phyloP scores from a whole-genome alignment of 2,888 invertebrate species.

The Physocephala rufipes region DNA sequence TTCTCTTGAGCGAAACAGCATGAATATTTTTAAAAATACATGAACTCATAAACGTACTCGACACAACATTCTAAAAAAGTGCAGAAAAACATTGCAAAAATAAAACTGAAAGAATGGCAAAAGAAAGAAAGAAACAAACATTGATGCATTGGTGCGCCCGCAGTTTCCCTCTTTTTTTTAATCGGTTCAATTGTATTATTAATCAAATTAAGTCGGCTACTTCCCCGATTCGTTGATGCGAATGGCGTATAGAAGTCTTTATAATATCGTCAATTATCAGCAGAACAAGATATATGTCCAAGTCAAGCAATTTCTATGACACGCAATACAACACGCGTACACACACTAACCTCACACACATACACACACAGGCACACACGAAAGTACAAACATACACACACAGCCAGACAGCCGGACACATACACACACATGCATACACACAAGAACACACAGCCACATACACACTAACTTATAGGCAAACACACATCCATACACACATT shows the following conservation, averaged over 20 bases:
- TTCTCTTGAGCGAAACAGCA: background rate
- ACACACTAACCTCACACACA: background rate
- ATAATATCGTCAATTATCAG: slow-evolving; percentile 22
- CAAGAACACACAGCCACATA: slow-evolving; percentile 2
- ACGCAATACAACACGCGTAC: slow-evolving; percentile 11
- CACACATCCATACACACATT: no score
- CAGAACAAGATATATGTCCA: background rate
- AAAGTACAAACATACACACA: no score
- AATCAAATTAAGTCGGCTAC: slow-evolving; percentile 15
- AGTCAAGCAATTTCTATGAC: background rate
- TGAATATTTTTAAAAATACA: slow-evolving; percentile 16
- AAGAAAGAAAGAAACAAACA: background rate
- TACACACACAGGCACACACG: no score
- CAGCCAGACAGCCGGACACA: background rate
- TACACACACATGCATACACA: no score
- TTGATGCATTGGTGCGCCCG: background rate
- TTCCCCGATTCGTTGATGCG: background rate
- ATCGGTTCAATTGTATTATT: background rate
- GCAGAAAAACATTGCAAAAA: background rate
- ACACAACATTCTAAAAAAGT: background rate
- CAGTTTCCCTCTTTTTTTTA: background rate
- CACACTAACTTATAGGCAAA: no score
- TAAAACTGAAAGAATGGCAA: background rate
- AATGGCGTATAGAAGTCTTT: background rate
- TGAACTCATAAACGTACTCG: background rate